phyloP scores from a whole-genome alignment of 2,888 invertebrate genomes.

The Lepidochrysops patricia region DNA sequence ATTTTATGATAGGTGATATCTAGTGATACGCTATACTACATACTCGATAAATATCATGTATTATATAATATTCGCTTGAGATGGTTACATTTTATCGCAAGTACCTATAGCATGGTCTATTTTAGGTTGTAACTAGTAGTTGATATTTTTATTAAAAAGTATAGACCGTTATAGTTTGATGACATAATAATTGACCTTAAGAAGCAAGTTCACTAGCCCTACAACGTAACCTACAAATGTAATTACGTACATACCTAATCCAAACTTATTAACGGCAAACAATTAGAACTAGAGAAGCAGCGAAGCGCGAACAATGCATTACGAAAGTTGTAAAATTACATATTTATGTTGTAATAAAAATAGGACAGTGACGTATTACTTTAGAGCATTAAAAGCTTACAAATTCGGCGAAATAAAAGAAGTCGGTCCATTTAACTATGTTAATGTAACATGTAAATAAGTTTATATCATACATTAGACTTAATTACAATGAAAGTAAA shows the following conservation, averaged over 20 bases:
- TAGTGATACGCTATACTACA: too few relatives aligned
- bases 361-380: background rate
- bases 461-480: too few relatives aligned
- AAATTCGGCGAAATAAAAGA: background rate
- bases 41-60: too few relatives aligned
- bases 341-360: background rate
- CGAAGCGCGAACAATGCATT: background rate
- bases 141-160: too few relatives aligned
- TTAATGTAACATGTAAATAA: too few relatives aligned
- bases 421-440: background rate
- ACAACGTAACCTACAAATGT: background rate
- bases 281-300: background rate
- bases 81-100: too few relatives aligned
- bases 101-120: too few relatives aligned
- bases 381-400: background rate
- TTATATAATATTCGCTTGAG: too few relatives aligned
- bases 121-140: too few relatives aligned
- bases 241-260: background rate
- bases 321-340: background rate
- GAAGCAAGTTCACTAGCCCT: background rate
- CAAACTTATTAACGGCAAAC: background rate
- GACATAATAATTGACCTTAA: background rate
- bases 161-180: background rate
- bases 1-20: too few relatives aligned
- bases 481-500: background rate